Percentiles rank a stretch among this genome's conserved stretches.
Conservation (phyloP, 2,113 vertebrate species). For the Octodon degus region DNA sequence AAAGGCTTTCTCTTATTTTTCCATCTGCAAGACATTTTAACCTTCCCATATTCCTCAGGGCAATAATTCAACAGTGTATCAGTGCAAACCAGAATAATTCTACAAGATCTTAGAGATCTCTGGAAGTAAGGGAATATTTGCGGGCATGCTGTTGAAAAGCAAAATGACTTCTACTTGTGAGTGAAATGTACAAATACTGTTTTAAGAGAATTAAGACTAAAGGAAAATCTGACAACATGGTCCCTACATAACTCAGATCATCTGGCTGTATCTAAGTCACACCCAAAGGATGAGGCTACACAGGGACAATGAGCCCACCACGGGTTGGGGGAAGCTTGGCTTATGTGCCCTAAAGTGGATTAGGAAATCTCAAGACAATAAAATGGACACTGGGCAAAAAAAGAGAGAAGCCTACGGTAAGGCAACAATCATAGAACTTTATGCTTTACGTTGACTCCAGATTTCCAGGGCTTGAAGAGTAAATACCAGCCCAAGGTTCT, state of each 20-base stretch:
- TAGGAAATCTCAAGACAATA: constrained; percentile 34
- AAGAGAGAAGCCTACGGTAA: neutral
- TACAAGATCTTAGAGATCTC: constrained; percentile 16
- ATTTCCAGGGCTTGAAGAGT: neutral
- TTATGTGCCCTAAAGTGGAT: neutral
- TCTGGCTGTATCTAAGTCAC: neutral
- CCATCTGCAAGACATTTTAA: constrained; percentile 39
- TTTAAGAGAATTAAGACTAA: constrained; percentile 27
- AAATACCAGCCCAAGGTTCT: neutral
- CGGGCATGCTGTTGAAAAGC: constrained; percentile 1
- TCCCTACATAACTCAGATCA: neutral
- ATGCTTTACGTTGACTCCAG: neutral
- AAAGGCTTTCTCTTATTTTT: constrained; percentile 54
- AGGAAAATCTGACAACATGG: constrained; percentile 33
- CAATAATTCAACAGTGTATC: constrained; percentile 46
- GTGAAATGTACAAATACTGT: neutral
- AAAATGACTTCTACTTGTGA: constrained; percentile 51
- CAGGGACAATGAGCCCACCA: constrained; percentile 31
- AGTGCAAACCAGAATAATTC: neutral
- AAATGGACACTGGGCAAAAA: constrained; percentile 18
- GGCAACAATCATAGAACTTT: neutral
- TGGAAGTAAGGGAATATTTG: constrained; percentile 46
- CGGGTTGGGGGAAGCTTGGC: neutral
- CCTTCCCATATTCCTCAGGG: neutral
- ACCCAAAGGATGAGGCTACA: constrained; percentile 23